phyloP scores from a whole-genome alignment of 2,888 invertebrate species.

The Tetragonula carbonaria region DNA sequence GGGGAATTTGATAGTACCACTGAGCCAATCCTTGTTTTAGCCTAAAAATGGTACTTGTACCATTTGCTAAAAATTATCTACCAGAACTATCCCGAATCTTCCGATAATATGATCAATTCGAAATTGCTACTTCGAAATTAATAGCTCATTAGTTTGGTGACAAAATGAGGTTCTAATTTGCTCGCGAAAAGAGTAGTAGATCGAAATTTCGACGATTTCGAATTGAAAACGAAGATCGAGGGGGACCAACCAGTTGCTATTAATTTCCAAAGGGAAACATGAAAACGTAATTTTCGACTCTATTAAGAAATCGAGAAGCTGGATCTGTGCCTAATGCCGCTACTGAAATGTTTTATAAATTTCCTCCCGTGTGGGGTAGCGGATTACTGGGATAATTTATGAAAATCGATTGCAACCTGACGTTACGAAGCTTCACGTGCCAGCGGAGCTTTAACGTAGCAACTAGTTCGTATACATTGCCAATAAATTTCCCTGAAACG shows the following conservation, averaged over 20 bases:
- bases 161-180: background rate
- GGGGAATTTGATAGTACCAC: constrained; percentile 5
- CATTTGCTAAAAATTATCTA: background rate
- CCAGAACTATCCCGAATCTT: background rate
- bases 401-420: constrained; percentile 7
- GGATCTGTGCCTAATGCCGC: background rate
- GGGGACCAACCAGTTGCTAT: background rate
- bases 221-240: no score
- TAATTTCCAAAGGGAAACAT: background rate
- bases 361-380: no score
- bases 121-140: background rate
- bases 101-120: background rate
- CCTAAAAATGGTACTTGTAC: no score
- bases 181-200: background rate
- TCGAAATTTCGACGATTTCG: background rate
- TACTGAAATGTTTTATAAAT: background rate
- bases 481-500: constrained; percentile 24
- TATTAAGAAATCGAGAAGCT: background rate
- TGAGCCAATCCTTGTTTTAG: no score
- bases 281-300: background rate
- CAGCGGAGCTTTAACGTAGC: background rate
- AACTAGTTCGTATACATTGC: background rate
- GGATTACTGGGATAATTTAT: constrained; percentile 5
- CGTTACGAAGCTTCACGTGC: constrained; percentile 9
- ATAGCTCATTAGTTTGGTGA: background rate